These are phyloP conservation scores for Nothocercus nigrocapillus DNA, from an alignment of 2,113 vertebrate genomes.

Conservation along the genomic window DNA sequence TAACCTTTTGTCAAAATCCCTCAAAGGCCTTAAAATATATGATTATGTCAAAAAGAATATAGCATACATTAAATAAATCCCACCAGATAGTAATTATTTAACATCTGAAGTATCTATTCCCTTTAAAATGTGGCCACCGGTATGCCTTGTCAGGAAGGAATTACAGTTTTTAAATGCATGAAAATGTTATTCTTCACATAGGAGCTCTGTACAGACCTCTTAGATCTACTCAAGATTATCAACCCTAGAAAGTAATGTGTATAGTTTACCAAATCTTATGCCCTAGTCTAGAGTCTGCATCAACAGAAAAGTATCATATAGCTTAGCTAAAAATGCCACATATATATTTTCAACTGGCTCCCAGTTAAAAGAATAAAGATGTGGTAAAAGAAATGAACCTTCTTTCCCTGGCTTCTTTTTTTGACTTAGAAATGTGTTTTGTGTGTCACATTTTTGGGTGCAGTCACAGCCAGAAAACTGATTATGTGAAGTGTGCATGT, in stretches of 20 bases:
- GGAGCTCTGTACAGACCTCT: background rate
- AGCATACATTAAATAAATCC: background rate
- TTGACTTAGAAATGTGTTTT: background rate
- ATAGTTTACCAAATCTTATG: background rate
- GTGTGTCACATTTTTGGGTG: background rate
- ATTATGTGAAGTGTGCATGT: constrained; percentile 4
- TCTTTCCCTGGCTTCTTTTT: background rate
- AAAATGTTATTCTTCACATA: background rate
- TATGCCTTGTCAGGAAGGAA: background rate
- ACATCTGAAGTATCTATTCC: background rate
- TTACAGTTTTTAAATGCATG: background rate
- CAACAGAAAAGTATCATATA: background rate
- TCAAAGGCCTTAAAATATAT: background rate
- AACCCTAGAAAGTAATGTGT: background rate
- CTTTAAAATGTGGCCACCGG: background rate
- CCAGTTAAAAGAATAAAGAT: background rate
- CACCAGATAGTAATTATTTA: background rate
- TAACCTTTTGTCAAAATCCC: background rate
- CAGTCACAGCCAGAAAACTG: constrained; percentile 31
- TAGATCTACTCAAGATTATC: background rate
- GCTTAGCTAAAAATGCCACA: background rate
- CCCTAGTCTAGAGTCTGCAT: background rate
- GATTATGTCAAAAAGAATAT: background rate
- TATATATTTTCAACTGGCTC: background rate
- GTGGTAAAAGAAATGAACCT: background rate